Evolutionary conservation across 2,888 invertebrate species (phyloP).

Genomic region (Chrysina gloriosa): DNA sequence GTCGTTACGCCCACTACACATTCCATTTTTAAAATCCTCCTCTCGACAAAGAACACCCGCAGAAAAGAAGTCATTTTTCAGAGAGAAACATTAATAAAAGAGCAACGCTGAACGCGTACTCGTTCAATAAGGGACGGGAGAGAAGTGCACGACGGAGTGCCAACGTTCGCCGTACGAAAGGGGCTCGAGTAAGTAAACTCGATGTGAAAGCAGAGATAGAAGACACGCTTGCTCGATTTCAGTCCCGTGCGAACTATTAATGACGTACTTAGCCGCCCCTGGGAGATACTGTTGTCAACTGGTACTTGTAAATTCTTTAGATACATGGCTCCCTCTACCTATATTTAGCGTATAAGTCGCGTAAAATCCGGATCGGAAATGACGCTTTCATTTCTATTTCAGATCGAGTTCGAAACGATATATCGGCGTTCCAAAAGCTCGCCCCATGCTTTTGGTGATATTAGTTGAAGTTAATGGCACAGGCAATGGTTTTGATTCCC

Average conservation of each 20-base stretch:
- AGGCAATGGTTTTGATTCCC: no score
- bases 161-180: conserved; percentile 37
- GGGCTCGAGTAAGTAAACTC: background rate
- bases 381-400: background rate
- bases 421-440: background rate
- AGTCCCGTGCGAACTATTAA: conserved; percentile 46
- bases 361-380: conserved; percentile 16
- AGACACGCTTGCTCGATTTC: conserved; percentile 33
- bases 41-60: background rate
- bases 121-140: conserved; percentile 23
- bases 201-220: conserved; percentile 18
- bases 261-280: conserved; percentile 46
- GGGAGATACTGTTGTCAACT: conserved; percentile 40
- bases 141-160: conserved; percentile 27
- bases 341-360: conserved; percentile 31
- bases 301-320: conserved; percentile 38
- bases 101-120: conserved; percentile 21
- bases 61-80: background rate
- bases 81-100: conserved; percentile 32
- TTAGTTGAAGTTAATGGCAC: no score
- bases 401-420: background rate
- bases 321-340: no score
- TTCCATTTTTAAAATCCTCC: no score
- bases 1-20: no score
- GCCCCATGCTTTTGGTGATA: no score